Conservation (phyloP, 2,113 vertebrate genomes). For the Spizaetus ornatus region DNA sequence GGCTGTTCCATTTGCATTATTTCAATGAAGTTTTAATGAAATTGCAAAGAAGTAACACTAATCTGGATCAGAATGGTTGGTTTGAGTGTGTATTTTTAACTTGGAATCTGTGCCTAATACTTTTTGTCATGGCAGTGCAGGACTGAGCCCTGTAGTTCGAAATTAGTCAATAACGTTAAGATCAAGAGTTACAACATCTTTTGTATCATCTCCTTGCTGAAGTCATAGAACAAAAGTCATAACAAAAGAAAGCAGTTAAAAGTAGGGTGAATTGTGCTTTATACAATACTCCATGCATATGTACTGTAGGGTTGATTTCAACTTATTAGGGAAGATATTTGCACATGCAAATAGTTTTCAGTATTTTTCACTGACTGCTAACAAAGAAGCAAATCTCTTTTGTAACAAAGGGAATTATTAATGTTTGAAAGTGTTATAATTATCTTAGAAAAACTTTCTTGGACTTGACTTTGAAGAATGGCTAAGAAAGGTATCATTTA, state of each 20-base stretch:
- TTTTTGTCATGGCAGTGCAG: background rate
- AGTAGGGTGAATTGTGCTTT: background rate
- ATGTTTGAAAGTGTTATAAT: background rate
- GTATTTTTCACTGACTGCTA: background rate
- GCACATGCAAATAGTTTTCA: background rate
- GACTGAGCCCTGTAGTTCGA: background rate
- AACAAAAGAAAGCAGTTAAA: background rate
- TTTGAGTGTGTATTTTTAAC: background rate
- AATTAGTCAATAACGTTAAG: background rate
- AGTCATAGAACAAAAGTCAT: too few relatives aligned
- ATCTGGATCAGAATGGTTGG: background rate
- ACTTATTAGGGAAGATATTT: background rate
- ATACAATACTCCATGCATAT: background rate
- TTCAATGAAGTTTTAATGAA: background rate
- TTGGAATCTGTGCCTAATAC: background rate
- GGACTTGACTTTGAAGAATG: background rate
- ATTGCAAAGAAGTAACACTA: background rate
- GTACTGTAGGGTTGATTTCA: background rate
- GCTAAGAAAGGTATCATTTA: background rate
- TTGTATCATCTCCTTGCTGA: background rate
- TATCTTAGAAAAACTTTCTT: background rate
- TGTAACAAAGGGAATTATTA: background rate
- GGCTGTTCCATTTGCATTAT: background rate
- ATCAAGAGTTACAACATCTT: background rate
- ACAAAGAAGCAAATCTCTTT: background rate